Conservation (phyloP, 2,888 invertebrate species). For the Coecobrya sp. region DNA sequence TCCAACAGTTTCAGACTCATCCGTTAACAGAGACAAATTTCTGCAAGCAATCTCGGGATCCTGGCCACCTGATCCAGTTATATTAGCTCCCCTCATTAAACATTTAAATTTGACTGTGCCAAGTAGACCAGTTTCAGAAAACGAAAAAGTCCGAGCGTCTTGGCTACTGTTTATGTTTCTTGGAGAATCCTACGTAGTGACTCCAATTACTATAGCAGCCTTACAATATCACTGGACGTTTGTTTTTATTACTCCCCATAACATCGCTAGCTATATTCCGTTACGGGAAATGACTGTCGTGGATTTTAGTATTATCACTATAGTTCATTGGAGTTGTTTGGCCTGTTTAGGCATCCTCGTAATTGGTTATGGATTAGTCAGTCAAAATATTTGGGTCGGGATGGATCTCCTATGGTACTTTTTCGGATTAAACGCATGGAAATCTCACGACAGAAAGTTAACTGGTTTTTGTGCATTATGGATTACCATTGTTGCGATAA, state of each 20-base stretch:
- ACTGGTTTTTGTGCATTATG: background rate
- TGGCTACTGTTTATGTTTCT: background rate
- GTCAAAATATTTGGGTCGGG: background rate
- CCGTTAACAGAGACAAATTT: too few species aligned
- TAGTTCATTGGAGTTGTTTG: background rate
- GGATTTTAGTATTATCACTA: background rate
- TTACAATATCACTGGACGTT: background rate
- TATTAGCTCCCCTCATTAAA: too few species aligned
- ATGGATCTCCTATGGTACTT: background rate
- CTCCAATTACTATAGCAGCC: background rate
- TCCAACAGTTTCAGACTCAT: too few species aligned
- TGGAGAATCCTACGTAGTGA: background rate
- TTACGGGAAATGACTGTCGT: background rate
- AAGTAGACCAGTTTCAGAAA: background rate
- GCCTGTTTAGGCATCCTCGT: background rate
- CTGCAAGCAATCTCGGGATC: too few species aligned
- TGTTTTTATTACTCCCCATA: background rate
- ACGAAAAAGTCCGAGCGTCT: background rate
- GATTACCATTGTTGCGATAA: background rate
- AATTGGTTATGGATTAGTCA: background rate
- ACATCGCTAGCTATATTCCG: background rate
- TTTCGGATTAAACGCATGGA: background rate
- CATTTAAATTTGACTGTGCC: background rate
- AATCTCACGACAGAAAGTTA: background rate
- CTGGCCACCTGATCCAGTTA: too few species aligned